Evolutionary conservation across 1,140 invertebrate genomes (phyloP).

Genomic region (Aphidius ervi): DNA sequence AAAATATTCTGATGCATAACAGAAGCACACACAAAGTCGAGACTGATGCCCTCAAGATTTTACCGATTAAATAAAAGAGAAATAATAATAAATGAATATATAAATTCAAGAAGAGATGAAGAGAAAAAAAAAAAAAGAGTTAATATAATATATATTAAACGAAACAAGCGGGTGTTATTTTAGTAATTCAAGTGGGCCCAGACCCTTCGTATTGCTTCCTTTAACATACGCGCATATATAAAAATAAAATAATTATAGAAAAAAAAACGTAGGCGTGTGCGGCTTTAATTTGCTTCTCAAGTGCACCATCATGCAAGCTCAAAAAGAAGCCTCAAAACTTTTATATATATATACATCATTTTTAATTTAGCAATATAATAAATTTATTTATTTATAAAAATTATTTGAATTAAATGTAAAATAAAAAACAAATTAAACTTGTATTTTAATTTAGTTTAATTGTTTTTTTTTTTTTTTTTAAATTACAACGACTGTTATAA

Average conservation of each 20-base stretch:
- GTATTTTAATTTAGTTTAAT: too few relatives aligned
- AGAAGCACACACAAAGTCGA: conserved; percentile 14
- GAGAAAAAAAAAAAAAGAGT: conserved; percentile 12
- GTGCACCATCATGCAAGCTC: conserved; percentile 26
- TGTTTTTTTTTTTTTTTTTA: too few relatives aligned
- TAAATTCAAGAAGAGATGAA: conserved; percentile 3
- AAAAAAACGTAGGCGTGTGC: background rate
- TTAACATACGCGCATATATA: too few relatives aligned
- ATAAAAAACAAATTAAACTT: too few relatives aligned
- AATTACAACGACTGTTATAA: too few relatives aligned
- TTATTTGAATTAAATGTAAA: too few relatives aligned
- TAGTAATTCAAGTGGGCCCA: conserved; percentile 33
- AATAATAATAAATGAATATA: conserved; percentile 7
- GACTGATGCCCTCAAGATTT: conserved; percentile 17
- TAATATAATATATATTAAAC: conserved; percentile 13
- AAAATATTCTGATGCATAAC: conserved; percentile 4
- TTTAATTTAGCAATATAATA: too few relatives aligned
- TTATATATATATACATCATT: too few relatives aligned
- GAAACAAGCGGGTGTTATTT: conserved; percentile 39
- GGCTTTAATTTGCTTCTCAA: conserved; percentile 38
- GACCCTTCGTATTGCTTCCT: background rate
- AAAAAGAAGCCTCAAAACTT: conserved; percentile 4
- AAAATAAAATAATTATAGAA: too few relatives aligned
- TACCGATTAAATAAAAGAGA: conserved; percentile 16
- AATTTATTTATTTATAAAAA: too few relatives aligned